A percentile compares a stretch with the other conserved stretches of the same genome.
Conservation (phyloP, 2,888 invertebrate genomes). For the Caenorhabditis panamensis region DNA sequence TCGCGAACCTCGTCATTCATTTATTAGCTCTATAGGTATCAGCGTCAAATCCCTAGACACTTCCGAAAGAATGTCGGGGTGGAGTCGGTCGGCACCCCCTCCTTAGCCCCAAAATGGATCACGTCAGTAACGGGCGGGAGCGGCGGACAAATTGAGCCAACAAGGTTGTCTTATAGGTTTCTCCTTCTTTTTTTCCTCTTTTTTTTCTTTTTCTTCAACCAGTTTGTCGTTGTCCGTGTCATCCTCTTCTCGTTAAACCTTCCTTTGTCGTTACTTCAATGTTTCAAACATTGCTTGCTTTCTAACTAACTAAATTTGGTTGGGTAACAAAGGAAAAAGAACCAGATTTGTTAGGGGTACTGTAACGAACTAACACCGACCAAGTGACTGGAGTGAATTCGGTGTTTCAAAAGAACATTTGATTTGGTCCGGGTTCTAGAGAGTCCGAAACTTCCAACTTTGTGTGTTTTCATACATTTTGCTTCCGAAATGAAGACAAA, state of each 20-base stretch:
- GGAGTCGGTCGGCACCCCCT: conserved; percentile 6
- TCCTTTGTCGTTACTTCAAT: conserved; percentile 33
- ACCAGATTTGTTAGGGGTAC: conserved; percentile 25
- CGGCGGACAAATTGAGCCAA: conserved; percentile 40
- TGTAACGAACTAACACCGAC: conserved; percentile 2
- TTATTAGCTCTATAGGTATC: no score
- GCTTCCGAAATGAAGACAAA: conserved; percentile 7
- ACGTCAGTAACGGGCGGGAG: conserved; percentile 27
- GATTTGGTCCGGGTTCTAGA: no score
- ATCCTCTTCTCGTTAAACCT: conserved; percentile 33
- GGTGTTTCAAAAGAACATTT: conserved; percentile 1
- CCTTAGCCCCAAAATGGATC: conserved; percentile 23
- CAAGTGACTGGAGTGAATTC: no score
- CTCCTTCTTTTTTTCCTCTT: conserved; percentile 26
- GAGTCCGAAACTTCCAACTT: no score
- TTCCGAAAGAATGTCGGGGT: conserved; percentile 17
- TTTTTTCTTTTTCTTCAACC: conserved; percentile 30
- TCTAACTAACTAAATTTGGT: conserved; percentile 42
- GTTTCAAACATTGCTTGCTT: conserved; percentile 35
- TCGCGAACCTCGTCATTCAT: conserved; percentile 33
- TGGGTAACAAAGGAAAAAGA: no score
- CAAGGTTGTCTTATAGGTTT: conserved; percentile 56
- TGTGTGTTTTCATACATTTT: neutral
- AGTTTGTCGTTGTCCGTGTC: conserved; percentile 23
- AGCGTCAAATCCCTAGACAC: conserved; percentile 17